phyloP scores from a whole-genome alignment of 2,797 vertebrate species.

The Phoebastria nigripes region DNA sequence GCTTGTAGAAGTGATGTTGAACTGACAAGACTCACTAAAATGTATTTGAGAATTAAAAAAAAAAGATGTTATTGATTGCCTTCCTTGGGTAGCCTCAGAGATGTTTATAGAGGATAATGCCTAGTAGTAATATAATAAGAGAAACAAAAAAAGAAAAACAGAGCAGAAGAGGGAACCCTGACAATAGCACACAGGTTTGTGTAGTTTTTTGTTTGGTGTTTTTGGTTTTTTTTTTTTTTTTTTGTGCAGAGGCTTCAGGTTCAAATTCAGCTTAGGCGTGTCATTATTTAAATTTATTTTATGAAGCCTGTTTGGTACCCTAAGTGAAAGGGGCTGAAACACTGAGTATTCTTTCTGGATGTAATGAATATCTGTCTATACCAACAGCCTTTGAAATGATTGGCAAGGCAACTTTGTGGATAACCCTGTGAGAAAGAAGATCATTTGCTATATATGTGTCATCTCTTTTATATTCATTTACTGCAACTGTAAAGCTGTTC shows the following conservation, averaged over 20 bases:
- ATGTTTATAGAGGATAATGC: background rate
- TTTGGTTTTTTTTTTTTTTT: background rate
- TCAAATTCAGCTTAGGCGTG: background rate
- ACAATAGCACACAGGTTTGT: background rate
- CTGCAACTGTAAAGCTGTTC: background rate
- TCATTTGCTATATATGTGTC: background rate
- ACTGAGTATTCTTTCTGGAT: background rate
- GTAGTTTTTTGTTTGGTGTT: background rate
- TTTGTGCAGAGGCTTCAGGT: background rate
- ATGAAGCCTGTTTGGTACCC: background rate
- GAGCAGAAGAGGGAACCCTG: background rate
- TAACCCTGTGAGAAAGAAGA: background rate
- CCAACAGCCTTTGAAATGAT: background rate
- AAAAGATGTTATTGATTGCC: background rate
- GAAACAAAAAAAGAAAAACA: background rate
- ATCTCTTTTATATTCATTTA: background rate
- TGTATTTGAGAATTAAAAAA: background rate
- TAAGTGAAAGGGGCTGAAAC: background rate
- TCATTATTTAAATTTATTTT: background rate
- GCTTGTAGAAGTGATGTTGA: background rate
- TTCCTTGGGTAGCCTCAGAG: background rate
- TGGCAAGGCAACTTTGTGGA: background rate
- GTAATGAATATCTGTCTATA: background rate
- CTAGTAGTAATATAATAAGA: background rate
- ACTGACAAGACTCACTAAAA: background rate